Conservation (phyloP, 2,113 vertebrate genomes). For the Myxocyprinus asiaticus region DNA sequence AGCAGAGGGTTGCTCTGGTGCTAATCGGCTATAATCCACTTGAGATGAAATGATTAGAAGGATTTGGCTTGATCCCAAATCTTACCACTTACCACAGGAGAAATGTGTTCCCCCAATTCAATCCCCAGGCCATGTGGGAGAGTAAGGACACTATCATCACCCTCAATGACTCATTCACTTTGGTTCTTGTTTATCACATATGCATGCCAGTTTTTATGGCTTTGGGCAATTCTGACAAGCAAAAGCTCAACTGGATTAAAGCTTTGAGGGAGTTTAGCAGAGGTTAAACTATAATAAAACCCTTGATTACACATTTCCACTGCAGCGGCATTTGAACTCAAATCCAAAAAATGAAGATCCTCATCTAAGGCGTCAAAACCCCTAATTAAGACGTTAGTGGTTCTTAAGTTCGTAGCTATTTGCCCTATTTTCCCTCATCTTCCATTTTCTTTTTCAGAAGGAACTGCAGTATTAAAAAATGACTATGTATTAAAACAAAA, state of each 20-base stretch:
- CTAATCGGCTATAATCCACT: constrained; percentile 48
- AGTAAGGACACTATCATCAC: constrained; percentile 52
- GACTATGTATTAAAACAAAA: too few species aligned
- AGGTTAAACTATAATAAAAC: constrained; percentile 24
- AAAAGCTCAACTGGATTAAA: constrained; percentile 25
- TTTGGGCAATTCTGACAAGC: background rate
- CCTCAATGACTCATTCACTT: constrained; percentile 21
- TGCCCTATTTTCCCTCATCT: background rate
- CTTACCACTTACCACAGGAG: constrained; percentile 9
- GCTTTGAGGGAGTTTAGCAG: background rate
- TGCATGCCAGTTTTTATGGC: constrained; percentile 5
- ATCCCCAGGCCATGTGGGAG: constrained; percentile 40
- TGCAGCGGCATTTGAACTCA: constrained; percentile 1
- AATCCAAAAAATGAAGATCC: constrained; percentile 24
- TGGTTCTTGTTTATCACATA: constrained; percentile 18
- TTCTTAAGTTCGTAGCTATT: background rate
- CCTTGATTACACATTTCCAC: constrained; percentile 31
- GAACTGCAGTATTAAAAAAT: too few species aligned
- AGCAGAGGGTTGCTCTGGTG: constrained; percentile 14
- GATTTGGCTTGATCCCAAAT: constrained; percentile 35
- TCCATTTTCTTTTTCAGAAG: background rate
- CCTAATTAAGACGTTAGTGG: constrained; percentile 21
- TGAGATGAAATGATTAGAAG: constrained; percentile 42
- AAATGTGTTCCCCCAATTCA: constrained; percentile 22
- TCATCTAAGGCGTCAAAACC: constrained; percentile 28